Base-by-base conservation (phyloP, 2,888 invertebrate genomes). In the Caenorhabditis angaria region DNA sequence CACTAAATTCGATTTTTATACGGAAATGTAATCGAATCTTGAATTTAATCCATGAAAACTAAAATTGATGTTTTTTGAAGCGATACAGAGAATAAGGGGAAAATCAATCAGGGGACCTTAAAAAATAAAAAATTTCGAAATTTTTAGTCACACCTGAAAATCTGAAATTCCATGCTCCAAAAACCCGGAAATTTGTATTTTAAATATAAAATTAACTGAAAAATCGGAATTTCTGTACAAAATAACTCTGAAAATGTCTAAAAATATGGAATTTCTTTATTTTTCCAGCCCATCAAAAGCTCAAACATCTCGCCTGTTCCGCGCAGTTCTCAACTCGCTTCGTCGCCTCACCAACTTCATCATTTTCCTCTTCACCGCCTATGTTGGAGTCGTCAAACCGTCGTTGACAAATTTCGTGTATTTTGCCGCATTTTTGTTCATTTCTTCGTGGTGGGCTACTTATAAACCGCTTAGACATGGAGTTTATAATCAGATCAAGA, bases 371-470 rank as follows among this genome's bases (percentile, higher is more conserved):
- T 70, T 80, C 61, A 77, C 83, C 18, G 82, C 80, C 24, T 65
- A 76, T 35, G 72, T 82, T 12, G 83, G 82, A 50, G 75, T 81
- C 48, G 65, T 85, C 29, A 41, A 83, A 76, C 87, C 87, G 1
- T 84, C 83, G 5, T 50, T 84, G 12, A 61, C 83, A 35, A 83
- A 84, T 56, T 55, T 59, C 2, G 54, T 74, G 41, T 87, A 87
- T 66, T 86, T 87, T 61, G 32, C 75, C 28, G 68, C 76, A n/a
- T 83, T 83, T 53, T 71, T 87, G 47, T 53, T 81, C 53, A 60
- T 85, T 12, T 64, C 84, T 22, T 82, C 84, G 6, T 87, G 86
- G 86, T 87, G 85, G 84, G 77, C 84, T 1, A 57, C 83, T 4
- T 84, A 84, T 66, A 81, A 74, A 20, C 84, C 85, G 2, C 61